phyloP scores from a whole-genome alignment of 2,797 vertebrate species.

The Pygocentrus nattereri region DNA sequence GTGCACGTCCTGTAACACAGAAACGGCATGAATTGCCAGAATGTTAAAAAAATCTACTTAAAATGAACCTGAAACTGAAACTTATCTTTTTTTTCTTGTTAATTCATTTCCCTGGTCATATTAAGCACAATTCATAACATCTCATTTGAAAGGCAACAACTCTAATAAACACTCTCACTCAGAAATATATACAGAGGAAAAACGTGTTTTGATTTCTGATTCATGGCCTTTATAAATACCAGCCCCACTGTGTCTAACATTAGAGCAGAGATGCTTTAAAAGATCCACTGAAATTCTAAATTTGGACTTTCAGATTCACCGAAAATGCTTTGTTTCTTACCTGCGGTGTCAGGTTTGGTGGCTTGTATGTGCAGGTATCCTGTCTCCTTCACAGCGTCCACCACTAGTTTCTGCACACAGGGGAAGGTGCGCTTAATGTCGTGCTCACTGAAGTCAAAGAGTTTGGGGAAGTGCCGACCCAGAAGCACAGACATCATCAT shows the following conservation, averaged over 20 bases:
- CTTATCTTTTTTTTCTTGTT: too few relatives aligned
- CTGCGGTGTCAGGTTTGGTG: constrained; percentile 90
- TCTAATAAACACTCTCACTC: too few relatives aligned
- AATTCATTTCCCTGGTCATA: too few relatives aligned
- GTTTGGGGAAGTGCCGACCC: constrained; percentile 81
- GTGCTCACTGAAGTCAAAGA: constrained; percentile 80
- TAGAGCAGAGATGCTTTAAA: neutral
- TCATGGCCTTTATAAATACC: too few relatives aligned
- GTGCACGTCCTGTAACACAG: constrained; percentile 78
- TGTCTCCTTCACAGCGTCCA: constrained; percentile 74
- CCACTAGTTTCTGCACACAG: constrained; percentile 75
- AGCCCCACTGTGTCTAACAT: neutral
- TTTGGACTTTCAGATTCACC: neutral
- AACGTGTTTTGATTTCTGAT: too few relatives aligned
- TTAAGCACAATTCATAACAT: too few relatives aligned
- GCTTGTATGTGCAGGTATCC: constrained; percentile 92
- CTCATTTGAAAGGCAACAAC: too few relatives aligned
- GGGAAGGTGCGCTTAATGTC: constrained; percentile 80
- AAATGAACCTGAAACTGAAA: too few relatives aligned
- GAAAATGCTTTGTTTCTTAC: constrained; percentile 68
- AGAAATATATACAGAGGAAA: too few relatives aligned
- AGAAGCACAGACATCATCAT: constrained; percentile 73
- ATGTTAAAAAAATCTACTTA: too few relatives aligned
- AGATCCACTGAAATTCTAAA: neutral
- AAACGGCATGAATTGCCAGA: neutral